These are phyloP conservation scores for Drosophila sucinea DNA, from an alignment of 1,140 invertebrate genomes.

Conservation along the genomic window DNA sequence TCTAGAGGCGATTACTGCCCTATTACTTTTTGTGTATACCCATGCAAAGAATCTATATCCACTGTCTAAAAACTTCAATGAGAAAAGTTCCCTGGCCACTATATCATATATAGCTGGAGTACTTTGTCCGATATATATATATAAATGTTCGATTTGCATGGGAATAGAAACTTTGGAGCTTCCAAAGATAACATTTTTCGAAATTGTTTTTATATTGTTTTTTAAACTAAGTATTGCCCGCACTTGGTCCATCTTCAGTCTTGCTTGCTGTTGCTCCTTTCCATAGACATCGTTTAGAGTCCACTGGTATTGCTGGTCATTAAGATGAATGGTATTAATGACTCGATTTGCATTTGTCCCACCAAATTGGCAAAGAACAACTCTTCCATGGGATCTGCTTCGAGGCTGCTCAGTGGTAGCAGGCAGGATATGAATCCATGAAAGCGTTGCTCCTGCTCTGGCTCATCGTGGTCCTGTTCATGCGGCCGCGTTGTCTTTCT, in stretches of 20 bases:
- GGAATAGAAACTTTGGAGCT: background rate
- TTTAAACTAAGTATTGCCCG: constrained; percentile 69
- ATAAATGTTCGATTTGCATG: background rate
- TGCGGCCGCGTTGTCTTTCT: constrained; percentile 15
- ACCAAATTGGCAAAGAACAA: constrained; percentile 95
- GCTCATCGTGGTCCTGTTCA: background rate
- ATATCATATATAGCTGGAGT: background rate
- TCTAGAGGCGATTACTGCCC: background rate
- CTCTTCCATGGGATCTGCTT: constrained; percentile 92
- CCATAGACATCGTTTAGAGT: constrained; percentile 34
- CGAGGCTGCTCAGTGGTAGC: constrained; percentile 90
- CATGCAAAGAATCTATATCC: background rate
- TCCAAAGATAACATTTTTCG: background rate
- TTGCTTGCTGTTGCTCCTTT: constrained; percentile 39
- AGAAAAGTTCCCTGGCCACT: background rate
- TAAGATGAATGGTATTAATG: constrained; percentile 95
- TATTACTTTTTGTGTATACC: background rate
- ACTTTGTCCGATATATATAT: background rate
- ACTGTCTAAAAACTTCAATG: background rate
- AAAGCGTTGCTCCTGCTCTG: constrained; percentile 58
- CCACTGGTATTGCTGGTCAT: constrained; percentile 86
- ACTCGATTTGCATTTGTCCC: constrained; percentile 95
- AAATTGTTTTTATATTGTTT: constrained; percentile 27
- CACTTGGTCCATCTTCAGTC: constrained; percentile 70
- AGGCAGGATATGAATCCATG: constrained; percentile 86